Percentiles rank a stretch among this genome's conserved stretches.
These are phyloP conservation scores for Oncorhynchus mykiss DNA, from an alignment of 2,113 vertebrate genomes.

Conservation along the genomic window DNA sequence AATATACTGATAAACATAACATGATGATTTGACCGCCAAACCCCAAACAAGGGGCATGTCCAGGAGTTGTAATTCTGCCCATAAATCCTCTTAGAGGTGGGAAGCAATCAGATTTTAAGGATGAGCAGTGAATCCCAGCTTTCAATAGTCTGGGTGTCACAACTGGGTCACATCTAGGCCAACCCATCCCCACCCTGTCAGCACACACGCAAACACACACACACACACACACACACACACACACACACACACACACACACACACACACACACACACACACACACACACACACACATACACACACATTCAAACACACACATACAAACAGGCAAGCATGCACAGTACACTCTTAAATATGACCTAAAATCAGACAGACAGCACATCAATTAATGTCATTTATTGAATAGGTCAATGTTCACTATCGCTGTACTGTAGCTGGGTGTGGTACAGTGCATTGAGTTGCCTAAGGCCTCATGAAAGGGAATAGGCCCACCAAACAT, in stretches of 20 bases:
- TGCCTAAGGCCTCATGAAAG: background rate
- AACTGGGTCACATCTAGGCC: conserved; percentile 15
- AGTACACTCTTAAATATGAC: conserved; percentile 21
- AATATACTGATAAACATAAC: too few relatives aligned
- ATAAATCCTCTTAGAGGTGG: background rate
- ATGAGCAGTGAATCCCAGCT: conserved; percentile 17
- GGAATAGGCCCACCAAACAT: background rate
- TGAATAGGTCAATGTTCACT: background rate
- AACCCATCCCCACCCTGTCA: background rate
- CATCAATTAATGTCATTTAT: background rate
- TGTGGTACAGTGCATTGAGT: background rate
- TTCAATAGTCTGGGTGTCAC: conserved; percentile 12
- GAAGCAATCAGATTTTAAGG: conserved; percentile 37
- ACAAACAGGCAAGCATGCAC: too few relatives aligned
- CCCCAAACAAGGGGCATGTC: too few relatives aligned
- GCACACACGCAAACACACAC: too few relatives aligned
- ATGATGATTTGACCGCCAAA: too few relatives aligned
- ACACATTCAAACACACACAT: too few relatives aligned
- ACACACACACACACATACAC: too few relatives aligned
- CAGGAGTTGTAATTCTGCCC: background rate
- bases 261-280: too few relatives aligned
- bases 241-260: too few relatives aligned
- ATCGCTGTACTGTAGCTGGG: background rate
- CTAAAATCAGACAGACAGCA: conserved; percentile 11
- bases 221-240: too few relatives aligned